Percentiles rank a stretch among this genome's conserved stretches.
Evolutionary conservation across 2,797 vertebrate genomes (phyloP).

Genomic region (Rhabdomys pumilio): DNA sequence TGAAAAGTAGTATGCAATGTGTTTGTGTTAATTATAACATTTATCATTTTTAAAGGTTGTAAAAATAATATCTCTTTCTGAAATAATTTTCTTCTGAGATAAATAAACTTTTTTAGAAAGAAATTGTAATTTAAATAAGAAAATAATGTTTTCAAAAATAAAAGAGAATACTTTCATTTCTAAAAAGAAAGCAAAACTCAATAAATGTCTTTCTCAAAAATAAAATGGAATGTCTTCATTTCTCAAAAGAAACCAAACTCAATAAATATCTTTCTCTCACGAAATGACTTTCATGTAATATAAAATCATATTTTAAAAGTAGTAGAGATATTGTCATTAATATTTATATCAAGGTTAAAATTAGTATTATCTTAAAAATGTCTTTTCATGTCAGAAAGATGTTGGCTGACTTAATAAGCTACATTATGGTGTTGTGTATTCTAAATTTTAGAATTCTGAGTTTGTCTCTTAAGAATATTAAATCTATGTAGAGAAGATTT

Average conservation of each 20-base stretch:
- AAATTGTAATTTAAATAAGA: slow-evolving; percentile 19
- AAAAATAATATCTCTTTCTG: slow-evolving; percentile 29
- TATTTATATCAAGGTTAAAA: slow-evolving; percentile 3
- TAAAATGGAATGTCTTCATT: neutral
- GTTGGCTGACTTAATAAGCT: slow-evolving; percentile 52
- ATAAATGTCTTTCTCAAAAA: slow-evolving; percentile 38
- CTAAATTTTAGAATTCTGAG: slow-evolving; percentile 47
- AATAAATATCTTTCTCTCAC: slow-evolving; percentile 48
- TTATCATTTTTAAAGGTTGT: neutral
- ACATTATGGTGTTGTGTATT: slow-evolving; percentile 16
- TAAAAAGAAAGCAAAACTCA: slow-evolving; percentile 57
- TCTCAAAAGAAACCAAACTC: slow-evolving; percentile 59
- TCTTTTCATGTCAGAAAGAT: slow-evolving; percentile 34
- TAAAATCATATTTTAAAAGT: slow-evolving; percentile 8
- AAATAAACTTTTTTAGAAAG: slow-evolving; percentile 55
- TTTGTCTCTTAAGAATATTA: slow-evolving; percentile 60
- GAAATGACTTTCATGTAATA: slow-evolving; percentile 47
- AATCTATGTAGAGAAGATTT: slow-evolving; percentile 50
- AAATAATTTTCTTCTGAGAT: neutral
- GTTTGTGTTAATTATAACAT: slow-evolving; percentile 48
- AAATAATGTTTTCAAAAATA: slow-evolving; percentile 1
- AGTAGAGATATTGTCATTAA: neutral
- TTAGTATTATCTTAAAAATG: slow-evolving; percentile 46
- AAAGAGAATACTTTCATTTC: neutral
- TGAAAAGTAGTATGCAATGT: neutral